Evolutionary conservation across 2,113 vertebrate genomes (phyloP).

Genomic region (Thermophis baileyi): DNA sequence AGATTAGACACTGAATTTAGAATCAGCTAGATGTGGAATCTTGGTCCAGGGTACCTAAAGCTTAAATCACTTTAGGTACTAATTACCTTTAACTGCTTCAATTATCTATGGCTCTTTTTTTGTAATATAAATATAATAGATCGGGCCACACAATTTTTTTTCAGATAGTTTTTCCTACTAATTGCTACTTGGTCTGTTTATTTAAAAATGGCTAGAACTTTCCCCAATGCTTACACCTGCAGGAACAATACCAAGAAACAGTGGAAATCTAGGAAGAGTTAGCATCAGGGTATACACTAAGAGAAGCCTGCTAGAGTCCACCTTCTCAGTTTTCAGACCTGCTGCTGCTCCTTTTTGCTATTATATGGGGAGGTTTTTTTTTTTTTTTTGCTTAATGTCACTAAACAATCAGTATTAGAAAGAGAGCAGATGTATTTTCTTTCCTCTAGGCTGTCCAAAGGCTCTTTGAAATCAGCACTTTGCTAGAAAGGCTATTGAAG

Average conservation of each 20-base stretch:
- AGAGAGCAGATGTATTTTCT: background rate
- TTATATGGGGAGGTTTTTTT: background rate
- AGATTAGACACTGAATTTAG: background rate
- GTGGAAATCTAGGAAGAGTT: background rate
- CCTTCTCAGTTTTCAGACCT: background rate
- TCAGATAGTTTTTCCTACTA: background rate
- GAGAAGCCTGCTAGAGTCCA: background rate
- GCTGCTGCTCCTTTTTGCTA: background rate
- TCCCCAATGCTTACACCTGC: background rate
- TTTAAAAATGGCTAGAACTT: background rate
- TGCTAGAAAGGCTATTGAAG: background rate
- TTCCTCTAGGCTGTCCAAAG: background rate
- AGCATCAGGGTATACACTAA: background rate
- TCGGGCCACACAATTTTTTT: background rate
- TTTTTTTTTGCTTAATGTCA: background rate
- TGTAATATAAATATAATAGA: background rate
- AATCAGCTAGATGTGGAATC: background rate
- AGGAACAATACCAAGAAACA: background rate
- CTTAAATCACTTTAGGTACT: background rate
- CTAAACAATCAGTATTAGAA: background rate
- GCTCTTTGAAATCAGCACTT: background rate
- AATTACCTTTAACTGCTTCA: background rate
- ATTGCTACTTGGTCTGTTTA: background rate
- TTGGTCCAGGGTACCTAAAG: background rate
- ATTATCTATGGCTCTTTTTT: background rate